Percentiles rank a stretch among this genome's conserved stretches.
These are phyloP conservation scores for Phylloscopus collybita DNA, from an alignment of 2,797 vertebrate species.

Conservation along the genomic window DNA sequence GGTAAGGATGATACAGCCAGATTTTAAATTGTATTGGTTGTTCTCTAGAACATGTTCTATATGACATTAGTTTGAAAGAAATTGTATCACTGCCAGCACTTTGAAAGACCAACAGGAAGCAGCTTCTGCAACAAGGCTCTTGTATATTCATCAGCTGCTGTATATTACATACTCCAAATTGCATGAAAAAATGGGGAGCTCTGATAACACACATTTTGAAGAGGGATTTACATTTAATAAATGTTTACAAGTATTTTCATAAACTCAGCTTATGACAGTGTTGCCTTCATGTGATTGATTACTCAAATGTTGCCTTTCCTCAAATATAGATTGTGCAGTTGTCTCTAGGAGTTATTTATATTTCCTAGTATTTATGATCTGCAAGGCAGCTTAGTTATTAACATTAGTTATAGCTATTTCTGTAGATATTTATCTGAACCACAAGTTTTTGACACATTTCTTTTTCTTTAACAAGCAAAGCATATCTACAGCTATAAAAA, in stretches of 20 bases:
- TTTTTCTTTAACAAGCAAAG: conserved; percentile 76
- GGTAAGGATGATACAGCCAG: neutral
- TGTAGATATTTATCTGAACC: conserved; percentile 72
- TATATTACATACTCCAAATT: conserved; percentile 63
- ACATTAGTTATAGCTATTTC: conserved; percentile 77
- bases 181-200: conserved; percentile 50
- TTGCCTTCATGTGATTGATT: conserved; percentile 80
- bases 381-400: conserved; percentile 81
- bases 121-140: conserved; percentile 27
- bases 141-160: conserved; percentile 56
- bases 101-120: conserved; percentile 47
- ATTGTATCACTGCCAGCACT: conserved; percentile 20
- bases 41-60: neutral
- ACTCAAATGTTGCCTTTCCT: conserved; percentile 74
- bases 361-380: conserved; percentile 78
- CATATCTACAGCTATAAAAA: conserved; percentile 73
- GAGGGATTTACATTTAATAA: conserved; percentile 89
- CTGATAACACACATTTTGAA: conserved; percentile 67
- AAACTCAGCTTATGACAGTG: conserved; percentile 85
- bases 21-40: conserved; percentile 11
- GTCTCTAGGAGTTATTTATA: conserved; percentile 75
- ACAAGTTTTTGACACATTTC: conserved; percentile 73
- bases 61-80: conserved; percentile 20
- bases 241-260: conserved; percentile 87
- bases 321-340: conserved; percentile 71